Conservation (phyloP, 2,113 vertebrate species). For the Erythrolamprus reginae region DNA sequence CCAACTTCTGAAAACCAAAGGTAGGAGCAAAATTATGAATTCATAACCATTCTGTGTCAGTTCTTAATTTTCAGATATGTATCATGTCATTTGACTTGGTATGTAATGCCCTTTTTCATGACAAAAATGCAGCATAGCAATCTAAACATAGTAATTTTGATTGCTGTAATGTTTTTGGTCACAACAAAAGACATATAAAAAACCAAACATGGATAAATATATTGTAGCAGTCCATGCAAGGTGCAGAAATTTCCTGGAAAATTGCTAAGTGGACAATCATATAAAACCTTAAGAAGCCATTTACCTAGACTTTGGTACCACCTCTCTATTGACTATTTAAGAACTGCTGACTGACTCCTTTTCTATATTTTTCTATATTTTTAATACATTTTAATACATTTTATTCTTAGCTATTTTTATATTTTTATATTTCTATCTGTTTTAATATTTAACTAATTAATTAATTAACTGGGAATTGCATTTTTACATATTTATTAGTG, state of each 20-base stretch:
- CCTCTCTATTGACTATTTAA: too few relatives aligned
- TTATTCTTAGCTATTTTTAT: too few relatives aligned
- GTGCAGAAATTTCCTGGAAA: not conserved
- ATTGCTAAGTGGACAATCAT: too few relatives aligned
- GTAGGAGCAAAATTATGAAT: not conserved
- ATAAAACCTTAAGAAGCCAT: too few relatives aligned
- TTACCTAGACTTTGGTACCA: too few relatives aligned
- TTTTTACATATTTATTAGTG: too few relatives aligned
- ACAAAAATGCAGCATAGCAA: not conserved
- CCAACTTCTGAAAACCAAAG: not conserved
- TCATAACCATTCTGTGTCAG: not conserved
- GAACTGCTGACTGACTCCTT: too few relatives aligned
- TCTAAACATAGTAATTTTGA: not conserved
- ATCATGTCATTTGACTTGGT: not conserved
- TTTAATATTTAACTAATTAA: too few relatives aligned
- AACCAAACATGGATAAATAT: not conserved
- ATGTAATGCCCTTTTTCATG: not conserved
- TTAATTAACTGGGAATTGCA: too few relatives aligned
- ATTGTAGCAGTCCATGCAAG: not conserved
- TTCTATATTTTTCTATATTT: too few relatives aligned
- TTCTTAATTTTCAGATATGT: not conserved
- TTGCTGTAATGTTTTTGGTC: not conserved
- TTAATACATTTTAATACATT: too few relatives aligned
- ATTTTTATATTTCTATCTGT: too few relatives aligned
- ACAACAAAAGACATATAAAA: not conserved